Percentiles rank a stretch among this genome's conserved stretches.
phyloP scores from a whole-genome alignment of 2,113 vertebrate species.

The Trematocara stigmaticum region DNA sequence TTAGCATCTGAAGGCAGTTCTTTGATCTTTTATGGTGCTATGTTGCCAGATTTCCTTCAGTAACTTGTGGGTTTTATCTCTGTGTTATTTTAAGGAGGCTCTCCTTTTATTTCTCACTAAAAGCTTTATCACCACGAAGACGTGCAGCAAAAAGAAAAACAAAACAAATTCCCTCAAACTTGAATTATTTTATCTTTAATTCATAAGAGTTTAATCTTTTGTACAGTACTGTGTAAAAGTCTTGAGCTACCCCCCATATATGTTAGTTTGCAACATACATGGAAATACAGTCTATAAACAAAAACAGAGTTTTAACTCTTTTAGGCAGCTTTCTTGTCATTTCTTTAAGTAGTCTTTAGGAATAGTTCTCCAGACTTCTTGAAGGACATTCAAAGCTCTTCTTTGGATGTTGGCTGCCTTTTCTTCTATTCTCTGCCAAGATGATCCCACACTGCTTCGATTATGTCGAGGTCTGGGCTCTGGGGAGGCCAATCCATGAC shows the following conservation, averaged over 20 bases:
- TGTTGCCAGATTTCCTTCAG: not conserved
- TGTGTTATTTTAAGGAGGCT: not conserved
- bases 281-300: not conserved
- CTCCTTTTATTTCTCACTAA: not conserved
- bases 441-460: not conserved
- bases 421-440: not conserved
- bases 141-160: not conserved
- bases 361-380: not conserved
- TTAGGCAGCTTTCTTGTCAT: not conserved
- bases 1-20: constrained; percentile 4
- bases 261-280: not conserved
- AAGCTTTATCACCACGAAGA: not conserved
- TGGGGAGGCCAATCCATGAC: not conserved
- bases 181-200: not conserved
- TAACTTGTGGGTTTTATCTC: not conserved
- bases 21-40: not conserved
- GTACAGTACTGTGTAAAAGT: not conserved
- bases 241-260: not conserved
- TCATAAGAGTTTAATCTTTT: not conserved
- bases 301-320: not conserved
- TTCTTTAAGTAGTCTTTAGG: not conserved
- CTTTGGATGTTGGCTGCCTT: not conserved
- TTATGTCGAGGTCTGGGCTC: not conserved
- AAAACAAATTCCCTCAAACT: not conserved
- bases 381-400: not conserved